Conservation (phyloP, 92 coral and sea anemone species). For the Actinostola sp. region DNA sequence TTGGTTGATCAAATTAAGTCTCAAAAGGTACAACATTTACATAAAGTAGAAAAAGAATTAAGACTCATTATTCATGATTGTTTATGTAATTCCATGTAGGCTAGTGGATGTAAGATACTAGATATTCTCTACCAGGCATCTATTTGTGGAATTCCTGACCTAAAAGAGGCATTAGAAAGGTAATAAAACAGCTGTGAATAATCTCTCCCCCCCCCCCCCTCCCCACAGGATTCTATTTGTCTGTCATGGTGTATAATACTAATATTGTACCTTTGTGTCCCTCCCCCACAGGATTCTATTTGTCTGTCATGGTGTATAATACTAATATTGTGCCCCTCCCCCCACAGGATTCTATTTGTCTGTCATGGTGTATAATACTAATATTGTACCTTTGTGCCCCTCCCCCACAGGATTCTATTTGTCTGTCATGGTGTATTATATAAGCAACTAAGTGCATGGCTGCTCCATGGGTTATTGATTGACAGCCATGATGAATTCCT, state of each 20-base stretch:
- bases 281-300: constrained; percentile 65
- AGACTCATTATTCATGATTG: not conserved
- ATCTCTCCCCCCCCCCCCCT: not conserved
- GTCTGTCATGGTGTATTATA: constrained; percentile 98
- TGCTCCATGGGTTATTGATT: constrained; percentile 79
- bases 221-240: constrained; percentile 69
- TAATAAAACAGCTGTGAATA: too few species aligned
- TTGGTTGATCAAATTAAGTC: constrained; percentile 78
- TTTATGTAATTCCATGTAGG: constrained; percentile 45
- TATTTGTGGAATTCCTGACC: constrained; percentile 89
- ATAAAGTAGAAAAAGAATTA: not conserved
- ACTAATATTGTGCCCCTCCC: not conserved
- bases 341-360: constrained; percentile 70
- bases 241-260: constrained; percentile 95
- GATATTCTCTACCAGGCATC: constrained; percentile 84
- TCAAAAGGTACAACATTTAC: constrained; percentile 67
- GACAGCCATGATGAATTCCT: constrained; percentile 85
- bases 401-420: constrained; percentile 68
- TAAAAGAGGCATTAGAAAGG: constrained; percentile 88
- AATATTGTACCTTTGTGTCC: constrained; percentile 37
- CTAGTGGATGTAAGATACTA: constrained; percentile 84
- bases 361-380: constrained; percentile 97
- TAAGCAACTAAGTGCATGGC: constrained; percentile 98
- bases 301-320: constrained; percentile 97
- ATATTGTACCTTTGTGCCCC: constrained; percentile 25